Evolutionary conservation across 2,888 invertebrate species (phyloP).

Genomic region (Caprella mutica): DNA sequence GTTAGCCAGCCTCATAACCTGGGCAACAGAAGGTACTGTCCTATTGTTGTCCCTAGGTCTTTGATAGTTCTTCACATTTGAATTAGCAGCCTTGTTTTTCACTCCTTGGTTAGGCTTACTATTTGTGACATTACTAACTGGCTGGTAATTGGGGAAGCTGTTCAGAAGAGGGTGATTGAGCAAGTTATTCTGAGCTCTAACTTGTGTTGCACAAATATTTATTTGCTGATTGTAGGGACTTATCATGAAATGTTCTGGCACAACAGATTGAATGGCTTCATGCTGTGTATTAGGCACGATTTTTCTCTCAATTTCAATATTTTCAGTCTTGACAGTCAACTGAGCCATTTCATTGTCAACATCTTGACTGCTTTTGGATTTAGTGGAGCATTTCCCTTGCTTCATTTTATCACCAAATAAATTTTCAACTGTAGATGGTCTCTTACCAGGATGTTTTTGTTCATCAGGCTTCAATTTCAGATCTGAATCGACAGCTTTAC

Average conservation of each 20-base stretch:
- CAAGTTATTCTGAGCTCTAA: slow-evolving; percentile 4
- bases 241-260: not conserved
- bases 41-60: not conserved
- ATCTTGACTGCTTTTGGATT: not conserved
- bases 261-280: no score
- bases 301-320: no score
- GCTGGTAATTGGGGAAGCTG: not conserved
- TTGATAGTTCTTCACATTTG: no score
- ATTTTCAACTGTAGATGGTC: not conserved
- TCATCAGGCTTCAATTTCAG: not conserved
- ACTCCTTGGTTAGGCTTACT: not conserved
- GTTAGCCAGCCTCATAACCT: slow-evolving; percentile 15
- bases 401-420: not conserved
- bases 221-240: slow-evolving; percentile 3
- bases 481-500: not conserved
- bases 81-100: no score
- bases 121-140: not conserved
- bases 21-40: slow-evolving; percentile 19
- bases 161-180: slow-evolving; percentile 5
- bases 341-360: not conserved
- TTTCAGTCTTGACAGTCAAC: no score
- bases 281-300: no score
- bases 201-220: not conserved
- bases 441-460: not conserved
- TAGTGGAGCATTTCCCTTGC: not conserved